Evolutionary conservation across 2,888 invertebrate species (phyloP).

Genomic region (Pterobdella sp.): DNA sequence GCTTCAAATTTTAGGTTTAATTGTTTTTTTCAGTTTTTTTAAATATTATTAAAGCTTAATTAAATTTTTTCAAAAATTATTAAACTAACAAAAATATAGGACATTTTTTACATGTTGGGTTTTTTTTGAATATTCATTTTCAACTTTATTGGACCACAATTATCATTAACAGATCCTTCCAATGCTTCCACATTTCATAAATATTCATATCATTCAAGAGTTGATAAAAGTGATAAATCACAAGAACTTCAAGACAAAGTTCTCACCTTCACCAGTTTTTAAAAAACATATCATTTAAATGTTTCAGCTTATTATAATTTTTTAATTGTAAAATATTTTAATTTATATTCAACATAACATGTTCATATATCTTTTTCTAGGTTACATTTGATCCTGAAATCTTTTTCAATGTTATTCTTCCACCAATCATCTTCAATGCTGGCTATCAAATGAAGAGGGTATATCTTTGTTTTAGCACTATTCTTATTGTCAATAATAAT

Average conservation of each 20-base stretch:
- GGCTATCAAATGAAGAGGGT: conserved; percentile 93
- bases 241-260: background rate
- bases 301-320: no score
- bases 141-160: background rate
- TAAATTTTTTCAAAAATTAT: background rate
- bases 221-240: background rate
- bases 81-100: background rate
- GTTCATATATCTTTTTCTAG: conserved; percentile 46
- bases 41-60: background rate
- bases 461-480: conserved; percentile 38
- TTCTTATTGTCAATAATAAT: background rate
- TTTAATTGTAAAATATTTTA: conserved; percentile 2
- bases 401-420: conserved; percentile 93
- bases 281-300: no score
- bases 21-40: background rate
- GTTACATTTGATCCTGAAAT: conserved; percentile 97
- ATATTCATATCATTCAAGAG: background rate
- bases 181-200: background rate
- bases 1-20: background rate
- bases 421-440: conserved; percentile 95
- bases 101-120: background rate
- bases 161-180: background rate
- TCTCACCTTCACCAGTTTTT: background rate
- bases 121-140: background rate
- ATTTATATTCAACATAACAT: conserved; percentile 5